Evolutionary conservation across 1,140 invertebrate species (phyloP).

Genomic region (Tigriopus japonicus): DNA sequence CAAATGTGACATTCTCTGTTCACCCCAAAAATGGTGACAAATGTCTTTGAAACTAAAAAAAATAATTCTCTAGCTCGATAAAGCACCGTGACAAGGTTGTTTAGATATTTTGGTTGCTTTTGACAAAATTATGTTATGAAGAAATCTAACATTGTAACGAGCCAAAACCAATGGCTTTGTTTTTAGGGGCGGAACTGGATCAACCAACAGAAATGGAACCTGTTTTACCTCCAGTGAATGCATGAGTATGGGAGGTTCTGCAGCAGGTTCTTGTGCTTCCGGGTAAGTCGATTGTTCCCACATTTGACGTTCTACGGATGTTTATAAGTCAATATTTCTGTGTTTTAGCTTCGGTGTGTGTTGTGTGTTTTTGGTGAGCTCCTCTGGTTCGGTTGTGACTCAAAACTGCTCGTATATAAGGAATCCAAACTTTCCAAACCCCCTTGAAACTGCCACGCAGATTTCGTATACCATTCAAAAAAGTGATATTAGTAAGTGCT

Average conservation of each 20-base stretch:
- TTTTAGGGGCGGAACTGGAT: neutral
- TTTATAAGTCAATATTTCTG: too few relatives aligned
- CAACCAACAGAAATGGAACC: neutral
- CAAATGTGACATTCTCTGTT: too few relatives aligned
- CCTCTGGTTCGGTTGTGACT: neutral
- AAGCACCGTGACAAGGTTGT: too few relatives aligned
- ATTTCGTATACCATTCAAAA: neutral
- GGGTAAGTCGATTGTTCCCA: neutral
- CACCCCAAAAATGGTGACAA: too few relatives aligned
- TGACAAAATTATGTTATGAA: too few relatives aligned
- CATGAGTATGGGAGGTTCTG: neutral
- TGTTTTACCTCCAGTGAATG: constrained; percentile 4
- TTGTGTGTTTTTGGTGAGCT: neutral
- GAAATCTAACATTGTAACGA: too few relatives aligned
- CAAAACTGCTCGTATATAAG: neutral
- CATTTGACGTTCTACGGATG: too few relatives aligned
- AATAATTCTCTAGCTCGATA: too few relatives aligned
- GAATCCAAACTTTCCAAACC: neutral
- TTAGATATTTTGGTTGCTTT: too few relatives aligned
- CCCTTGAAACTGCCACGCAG: neutral
- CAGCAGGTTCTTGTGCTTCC: neutral
- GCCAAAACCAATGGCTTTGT: too few relatives aligned
- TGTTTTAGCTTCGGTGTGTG: neutral
- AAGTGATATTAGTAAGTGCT: neutral
- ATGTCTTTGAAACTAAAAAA: too few relatives aligned